Evolutionary conservation across 2,113 vertebrate genomes (phyloP).

Genomic region (Ammodytes marinus): DNA sequence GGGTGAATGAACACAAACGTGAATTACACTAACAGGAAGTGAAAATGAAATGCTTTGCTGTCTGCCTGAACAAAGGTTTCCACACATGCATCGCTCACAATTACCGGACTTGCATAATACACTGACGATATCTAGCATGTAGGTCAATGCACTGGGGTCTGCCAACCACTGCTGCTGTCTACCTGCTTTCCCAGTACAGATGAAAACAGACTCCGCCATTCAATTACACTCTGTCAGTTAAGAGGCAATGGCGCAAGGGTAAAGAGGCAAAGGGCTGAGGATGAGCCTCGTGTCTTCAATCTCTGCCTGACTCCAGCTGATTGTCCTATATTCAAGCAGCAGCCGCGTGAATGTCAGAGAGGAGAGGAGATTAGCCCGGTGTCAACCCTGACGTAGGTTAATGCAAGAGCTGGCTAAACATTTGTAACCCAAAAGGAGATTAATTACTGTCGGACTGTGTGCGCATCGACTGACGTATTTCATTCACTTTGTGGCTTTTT

Average conservation of each 20-base stretch:
- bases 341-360: constrained; percentile 64
- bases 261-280: constrained; percentile 31
- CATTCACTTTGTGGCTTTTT: constrained; percentile 11
- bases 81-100: constrained; percentile 23
- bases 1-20: constrained; percentile 6
- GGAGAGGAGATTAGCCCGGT: constrained; percentile 70
- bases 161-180: constrained; percentile 22
- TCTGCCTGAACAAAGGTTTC: constrained; percentile 25
- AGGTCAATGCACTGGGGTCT: constrained; percentile 57
- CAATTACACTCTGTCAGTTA: constrained; percentile 52
- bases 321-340: constrained; percentile 59
- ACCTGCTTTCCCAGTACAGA: constrained; percentile 50
- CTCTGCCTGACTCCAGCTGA: constrained; percentile 25
- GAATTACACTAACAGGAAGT: not conserved
- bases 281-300: constrained; percentile 37
- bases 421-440: constrained; percentile 71
- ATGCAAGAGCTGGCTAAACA: constrained; percentile 56
- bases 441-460: constrained; percentile 53
- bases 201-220: constrained; percentile 51
- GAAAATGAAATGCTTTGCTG: constrained; percentile 6
- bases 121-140: constrained; percentile 51
- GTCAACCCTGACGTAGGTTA: constrained; percentile 65
- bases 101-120: constrained; percentile 61
- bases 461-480: constrained; percentile 24
- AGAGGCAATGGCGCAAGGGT: constrained; percentile 33